phyloP scores from a whole-genome alignment of 1,140 invertebrate species.

The Sycophila sp. region DNA sequence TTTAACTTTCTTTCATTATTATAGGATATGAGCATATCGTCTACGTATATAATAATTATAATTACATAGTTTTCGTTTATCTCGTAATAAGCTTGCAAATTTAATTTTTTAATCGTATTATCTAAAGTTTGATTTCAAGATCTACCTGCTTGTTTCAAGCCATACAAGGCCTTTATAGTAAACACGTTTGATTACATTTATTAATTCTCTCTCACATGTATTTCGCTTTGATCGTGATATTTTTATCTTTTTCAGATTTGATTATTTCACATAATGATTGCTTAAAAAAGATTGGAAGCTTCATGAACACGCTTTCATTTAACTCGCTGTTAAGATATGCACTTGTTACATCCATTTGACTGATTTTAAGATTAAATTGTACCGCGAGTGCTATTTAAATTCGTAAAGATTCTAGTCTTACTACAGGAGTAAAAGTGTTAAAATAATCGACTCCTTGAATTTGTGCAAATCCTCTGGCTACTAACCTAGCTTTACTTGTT shows the following conservation, averaged over 20 bases:
- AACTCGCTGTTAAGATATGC: slow-evolving; percentile 54
- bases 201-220: not conserved
- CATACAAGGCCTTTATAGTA: slow-evolving; percentile 46
- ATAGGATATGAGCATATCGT: not conserved
- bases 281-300: slow-evolving; percentile 15
- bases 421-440: slow-evolving; percentile 43
- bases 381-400: slow-evolving; percentile 13
- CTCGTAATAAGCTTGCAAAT: slow-evolving; percentile 2
- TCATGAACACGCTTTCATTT: slow-evolving; percentile 47
- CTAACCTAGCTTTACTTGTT: slow-evolving; percentile 39
- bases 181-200: not conserved
- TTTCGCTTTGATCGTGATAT: not conserved
- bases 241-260: not conserved
- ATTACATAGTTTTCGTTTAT: not conserved
- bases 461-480: slow-evolving; percentile 43
- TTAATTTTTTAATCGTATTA: not conserved
- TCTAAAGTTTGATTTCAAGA: slow-evolving; percentile 37
- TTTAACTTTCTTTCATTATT: not conserved
- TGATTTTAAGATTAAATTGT: slow-evolving; percentile 24
- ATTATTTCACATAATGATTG: slow-evolving; percentile 4
- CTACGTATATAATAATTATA: not conserved
- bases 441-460: slow-evolving; percentile 39
- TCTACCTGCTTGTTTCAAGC: slow-evolving; percentile 47
- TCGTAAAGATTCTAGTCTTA: slow-evolving; percentile 18
- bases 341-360: slow-evolving; percentile 52